Evolutionary conservation across 2,797 vertebrate species (phyloP), one percentile per base, ranked within the genome.

Genomic region (Muscicapa comitata): DNA sequence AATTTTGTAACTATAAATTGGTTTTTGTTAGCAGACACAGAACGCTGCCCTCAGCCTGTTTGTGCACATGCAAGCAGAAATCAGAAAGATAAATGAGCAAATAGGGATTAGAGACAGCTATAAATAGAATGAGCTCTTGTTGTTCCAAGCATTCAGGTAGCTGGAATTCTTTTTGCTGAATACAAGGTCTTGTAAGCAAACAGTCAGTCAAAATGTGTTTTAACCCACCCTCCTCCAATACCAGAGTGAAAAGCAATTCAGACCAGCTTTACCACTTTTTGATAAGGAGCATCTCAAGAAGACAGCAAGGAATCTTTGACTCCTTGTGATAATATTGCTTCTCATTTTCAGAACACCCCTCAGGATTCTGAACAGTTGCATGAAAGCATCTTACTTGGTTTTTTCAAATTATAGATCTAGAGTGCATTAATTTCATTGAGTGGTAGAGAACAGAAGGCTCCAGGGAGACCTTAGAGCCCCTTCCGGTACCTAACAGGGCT

Each of bases 101-200:
- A 89, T 2, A 85, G 59, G 63, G 84, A 95, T 79, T 85, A 91
- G 48, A 87, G 55, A 75, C 28, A 90, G 59, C 75, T 91, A 91
- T 48, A 93, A 82, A 92, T 62, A 89, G 67, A 66, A 88, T 3
- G 8, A 76, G 73, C 26, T 90, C 26, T 66, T 4, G 0, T 11
- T 70, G 67, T n/a, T 85, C 53, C 88, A 90, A 66, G 72, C n/a
- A 77, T 67, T 63, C 90, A 95, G 93, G 93, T 95, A 95, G 61
- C 28, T 86, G 72, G 72, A 90, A 76, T 63, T 74, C 57, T 71
- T 90, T 76, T 37, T 17, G 20, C 71, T 48, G 40, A 93, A 91
- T 26, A 28, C 35, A 57, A 42, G 59, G 45, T 66, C 91, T 85
- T 68, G 1, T 17, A 92, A 79, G 33, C 33, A 37, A 81, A 51